These are phyloP conservation scores for Coccyzus lansbergi DNA, from an alignment of 2,797 vertebrate species.

Conservation along the genomic window DNA sequence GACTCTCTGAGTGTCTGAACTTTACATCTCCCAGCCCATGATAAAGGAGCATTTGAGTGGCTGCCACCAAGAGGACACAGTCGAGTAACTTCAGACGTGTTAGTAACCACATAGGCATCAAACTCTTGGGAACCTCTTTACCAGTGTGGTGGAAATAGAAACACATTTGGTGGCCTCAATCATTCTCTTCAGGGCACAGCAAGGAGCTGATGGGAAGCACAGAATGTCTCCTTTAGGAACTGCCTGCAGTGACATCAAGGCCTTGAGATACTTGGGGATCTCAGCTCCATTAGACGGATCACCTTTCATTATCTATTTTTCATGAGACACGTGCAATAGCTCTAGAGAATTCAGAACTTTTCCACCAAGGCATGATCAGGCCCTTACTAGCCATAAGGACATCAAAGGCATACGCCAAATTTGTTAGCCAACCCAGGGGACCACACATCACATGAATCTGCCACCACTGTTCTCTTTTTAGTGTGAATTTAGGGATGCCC, in stretches of 20 bases:
- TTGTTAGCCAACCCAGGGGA: not conserved
- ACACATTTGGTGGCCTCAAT: constrained; percentile 77
- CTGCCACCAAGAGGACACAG: constrained; percentile 8
- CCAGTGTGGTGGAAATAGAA: constrained; percentile 75
- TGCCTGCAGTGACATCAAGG: constrained; percentile 53
- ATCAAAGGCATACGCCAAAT: not conserved
- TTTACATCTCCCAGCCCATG: constrained; percentile 26
- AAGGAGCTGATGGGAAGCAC: constrained; percentile 47
- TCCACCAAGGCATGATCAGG: not conserved
- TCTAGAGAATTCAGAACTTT: constrained; percentile 24
- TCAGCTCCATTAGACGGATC: constrained; percentile 44
- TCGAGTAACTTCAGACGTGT: constrained; percentile 70
- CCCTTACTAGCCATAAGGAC: not conserved
- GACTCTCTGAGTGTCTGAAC: not conserved
- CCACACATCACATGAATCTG: not conserved
- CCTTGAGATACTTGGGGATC: constrained; percentile 37
- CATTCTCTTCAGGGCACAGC: constrained; percentile 63
- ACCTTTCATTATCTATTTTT: constrained; percentile 59
- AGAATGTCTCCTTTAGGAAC: constrained; percentile 38
- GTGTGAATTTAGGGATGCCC: not conserved
- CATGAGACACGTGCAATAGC: constrained; percentile 13
- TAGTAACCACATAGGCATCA: constrained; percentile 68
- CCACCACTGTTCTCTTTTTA: not conserved
- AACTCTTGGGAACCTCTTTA: constrained; percentile 69
- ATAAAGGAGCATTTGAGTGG: constrained; percentile 16